Conservation (phyloP, 2,888 invertebrate species). For the Agrochola macilenta region DNA sequence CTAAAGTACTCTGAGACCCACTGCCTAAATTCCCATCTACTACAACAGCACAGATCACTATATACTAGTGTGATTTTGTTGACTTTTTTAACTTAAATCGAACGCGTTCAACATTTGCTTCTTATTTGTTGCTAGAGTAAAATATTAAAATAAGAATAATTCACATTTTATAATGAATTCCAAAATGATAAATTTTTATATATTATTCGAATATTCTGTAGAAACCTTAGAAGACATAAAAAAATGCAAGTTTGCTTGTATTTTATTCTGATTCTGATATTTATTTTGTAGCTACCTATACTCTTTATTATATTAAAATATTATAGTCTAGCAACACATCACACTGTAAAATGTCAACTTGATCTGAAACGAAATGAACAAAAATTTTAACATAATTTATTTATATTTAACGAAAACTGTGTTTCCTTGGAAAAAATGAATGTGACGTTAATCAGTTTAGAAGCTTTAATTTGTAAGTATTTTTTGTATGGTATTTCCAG, state of each 20-base stretch:
- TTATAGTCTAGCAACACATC: conserved; percentile 28
- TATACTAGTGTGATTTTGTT: conserved; percentile 5
- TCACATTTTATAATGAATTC: too few relatives aligned
- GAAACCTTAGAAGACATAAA: neutral
- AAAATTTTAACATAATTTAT: conserved; percentile 52
- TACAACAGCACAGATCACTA: too few relatives aligned
- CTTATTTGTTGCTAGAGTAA: neutral
- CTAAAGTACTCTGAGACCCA: too few relatives aligned
- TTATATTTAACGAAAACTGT: conserved; percentile 40
- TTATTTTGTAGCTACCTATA: neutral
- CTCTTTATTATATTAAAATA: too few relatives aligned
- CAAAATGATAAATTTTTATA: neutral
- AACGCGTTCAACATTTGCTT: neutral
- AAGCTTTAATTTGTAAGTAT: conserved; percentile 93
- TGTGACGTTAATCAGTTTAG: conserved; percentile 92
- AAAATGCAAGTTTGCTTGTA: neutral
- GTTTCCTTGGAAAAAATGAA: conserved; percentile 86
- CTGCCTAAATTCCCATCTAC: neutral
- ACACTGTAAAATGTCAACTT: conserved; percentile 56
- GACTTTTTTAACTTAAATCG: neutral
- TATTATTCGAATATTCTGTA: neutral
- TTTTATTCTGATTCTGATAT: neutral
- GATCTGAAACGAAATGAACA: conserved; percentile 61
- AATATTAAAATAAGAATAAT: neutral
- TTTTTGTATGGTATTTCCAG: conserved; percentile 18